Percentiles rank a stretch among this genome's conserved stretches.
These are phyloP conservation scores for Lepidocolaptes lacrymiger DNA, from an alignment of 2,797 vertebrate species.

Conservation along the genomic window DNA sequence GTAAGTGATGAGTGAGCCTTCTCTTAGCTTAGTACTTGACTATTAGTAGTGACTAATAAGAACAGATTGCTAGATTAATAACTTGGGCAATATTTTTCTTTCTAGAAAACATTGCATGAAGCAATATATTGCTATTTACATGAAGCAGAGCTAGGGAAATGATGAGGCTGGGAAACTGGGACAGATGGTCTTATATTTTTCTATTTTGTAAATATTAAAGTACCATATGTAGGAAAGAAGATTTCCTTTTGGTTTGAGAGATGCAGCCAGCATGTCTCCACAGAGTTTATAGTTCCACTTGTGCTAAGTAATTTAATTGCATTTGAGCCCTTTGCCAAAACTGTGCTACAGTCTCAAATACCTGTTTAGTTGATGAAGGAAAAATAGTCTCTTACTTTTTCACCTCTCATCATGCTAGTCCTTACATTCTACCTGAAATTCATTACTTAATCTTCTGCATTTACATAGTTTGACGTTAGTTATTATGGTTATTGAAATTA, in stretches of 20 bases:
- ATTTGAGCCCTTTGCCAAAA: background rate
- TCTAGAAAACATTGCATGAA: background rate
- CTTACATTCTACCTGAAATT: background rate
- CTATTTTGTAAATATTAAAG: conserved; percentile 4
- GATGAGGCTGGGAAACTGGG: background rate
- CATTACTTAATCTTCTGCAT: background rate
- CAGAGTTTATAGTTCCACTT: background rate
- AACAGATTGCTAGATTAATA: background rate
- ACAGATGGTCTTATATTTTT: background rate
- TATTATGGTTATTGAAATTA: background rate
- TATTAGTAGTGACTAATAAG: background rate
- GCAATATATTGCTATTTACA: conserved; percentile 14
- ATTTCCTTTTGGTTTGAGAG: background rate
- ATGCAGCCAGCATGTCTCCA: background rate
- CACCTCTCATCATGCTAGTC: background rate
- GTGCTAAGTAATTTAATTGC: background rate
- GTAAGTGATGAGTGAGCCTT: conserved; percentile 13
- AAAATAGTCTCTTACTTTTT: background rate
- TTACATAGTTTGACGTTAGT: background rate
- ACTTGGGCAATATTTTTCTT: background rate
- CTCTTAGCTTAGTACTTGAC: background rate
- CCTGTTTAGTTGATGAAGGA: background rate
- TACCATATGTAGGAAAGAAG: background rate
- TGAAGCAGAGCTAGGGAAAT: background rate
- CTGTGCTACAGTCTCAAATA: background rate